Percentiles rank a stretch among this genome's conserved stretches.
Evolutionary conservation across 2,888 invertebrate species (phyloP).

Genomic region (Amphimallon solstitiale): DNA sequence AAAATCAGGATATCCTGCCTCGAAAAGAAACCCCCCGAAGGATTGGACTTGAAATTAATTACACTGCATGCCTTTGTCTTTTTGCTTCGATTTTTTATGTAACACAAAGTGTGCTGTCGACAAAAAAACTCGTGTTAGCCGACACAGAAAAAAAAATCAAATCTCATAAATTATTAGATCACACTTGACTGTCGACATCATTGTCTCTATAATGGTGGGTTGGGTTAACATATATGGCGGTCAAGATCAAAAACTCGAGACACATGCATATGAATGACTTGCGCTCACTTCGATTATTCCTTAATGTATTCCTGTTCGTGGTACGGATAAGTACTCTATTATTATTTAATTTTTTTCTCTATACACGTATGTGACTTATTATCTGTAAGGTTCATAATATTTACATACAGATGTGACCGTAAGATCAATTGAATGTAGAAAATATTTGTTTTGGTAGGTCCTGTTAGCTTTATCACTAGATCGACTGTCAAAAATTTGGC

Average conservation of each 20-base stretch:
- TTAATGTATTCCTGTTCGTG: constrained; percentile 19
- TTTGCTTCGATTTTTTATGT: constrained; percentile 1
- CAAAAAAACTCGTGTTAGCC: constrained; percentile 14
- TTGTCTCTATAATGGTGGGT: constrained; percentile 20
- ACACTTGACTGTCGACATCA: constrained; percentile 23
- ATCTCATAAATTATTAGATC: constrained; percentile 28
- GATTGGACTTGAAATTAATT: not conserved
- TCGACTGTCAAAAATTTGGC: not conserved
- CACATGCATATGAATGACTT: constrained; percentile 29
- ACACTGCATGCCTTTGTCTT: not conserved
- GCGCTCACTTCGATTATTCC: constrained; percentile 18
- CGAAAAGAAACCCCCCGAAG: not conserved
- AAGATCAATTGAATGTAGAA: not conserved
- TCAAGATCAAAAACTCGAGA: constrained; percentile 25
- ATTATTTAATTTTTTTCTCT: not conserved
- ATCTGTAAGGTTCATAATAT: not conserved
- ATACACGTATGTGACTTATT: not conserved
- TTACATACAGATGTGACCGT: not conserved
- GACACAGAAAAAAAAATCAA: not conserved
- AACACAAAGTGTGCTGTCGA: not conserved
- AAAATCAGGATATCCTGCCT: constrained; percentile 7
- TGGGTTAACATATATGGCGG: constrained; percentile 29
- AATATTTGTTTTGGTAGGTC: not conserved
- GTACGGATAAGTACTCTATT: constrained; percentile 9
- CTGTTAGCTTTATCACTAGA: constrained; percentile 2